Evolutionary conservation across 2,797 vertebrate species (phyloP), one percentile per base, ranked within the genome.

Genomic region (Spondyliosoma cantharus): DNA sequence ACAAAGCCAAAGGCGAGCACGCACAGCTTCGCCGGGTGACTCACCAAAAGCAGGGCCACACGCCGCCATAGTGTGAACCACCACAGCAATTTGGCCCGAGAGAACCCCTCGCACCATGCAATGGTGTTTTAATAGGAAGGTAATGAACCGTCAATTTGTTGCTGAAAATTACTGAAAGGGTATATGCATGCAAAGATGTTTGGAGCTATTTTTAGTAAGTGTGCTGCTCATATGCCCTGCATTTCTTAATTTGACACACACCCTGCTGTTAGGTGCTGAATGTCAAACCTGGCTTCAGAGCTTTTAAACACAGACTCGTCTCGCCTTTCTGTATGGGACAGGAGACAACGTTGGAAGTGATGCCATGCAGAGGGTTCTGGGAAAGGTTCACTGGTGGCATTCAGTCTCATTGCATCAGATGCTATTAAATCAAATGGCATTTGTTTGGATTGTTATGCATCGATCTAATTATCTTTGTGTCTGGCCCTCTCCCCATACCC

Each of bases 401-500:
- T 76, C 42, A 45, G 75, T 74, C 73, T 76, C 73, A 71, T 3
- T 80, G 63, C 81, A 85, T 87, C 59, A 71, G 75, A 68, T 19
- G 62, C 58, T 59, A 70, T 88, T 69, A 80, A 90, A 84, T 81
- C 71, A 89, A 87, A 90, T 56, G 80, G 48, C 56, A 73, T 88
- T 86, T 78, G 69, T 86, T 83, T 83, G 84, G 78, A 89, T 90
- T 86, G 83, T 84, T 83, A 86, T 76, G 81, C 86, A 86, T 89
- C 84, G 66, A 81, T 90, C 74, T 84, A 80, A 88, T 91, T 85
- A 88, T 88, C 82, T 90, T 86, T 82, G 85, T 90, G 86, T 87
- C 83, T 84, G 70, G 71, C 66, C 83, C 75, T 59, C 81, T 73
- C 74, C 72, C 72, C 8, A 6, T 78, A 80, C 79, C 80, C 80